Evolutionary conservation across 2,113 vertebrate species (phyloP), one percentile per base, ranked within the genome.

Genomic region (Embiotoca jacksoni): DNA sequence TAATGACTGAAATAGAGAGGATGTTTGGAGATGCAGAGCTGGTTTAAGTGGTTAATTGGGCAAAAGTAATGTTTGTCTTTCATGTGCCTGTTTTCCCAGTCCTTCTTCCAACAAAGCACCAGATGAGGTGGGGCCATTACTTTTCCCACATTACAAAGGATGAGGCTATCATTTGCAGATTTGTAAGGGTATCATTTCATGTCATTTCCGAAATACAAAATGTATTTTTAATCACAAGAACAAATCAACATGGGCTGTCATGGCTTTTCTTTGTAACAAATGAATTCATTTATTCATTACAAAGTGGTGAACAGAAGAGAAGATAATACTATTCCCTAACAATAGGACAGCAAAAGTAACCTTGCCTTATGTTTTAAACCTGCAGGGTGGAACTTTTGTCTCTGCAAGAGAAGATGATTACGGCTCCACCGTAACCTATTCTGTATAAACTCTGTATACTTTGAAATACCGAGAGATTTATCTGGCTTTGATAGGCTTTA

Each of bases 41-140:
- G 15, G 67, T 82, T 72, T 76, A 52, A 77, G 76, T 63, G 35
- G 70, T 59, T 78, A 55, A 86, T 49, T 77, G 36, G n/a, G 63
- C 33, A 72, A 46, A 73, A 13, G 35, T 44, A 50, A 55, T 56
- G 3, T 35, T 70, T 15, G 16, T 33, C 36, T 75, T 71, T 56
- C 52, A 82, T 80, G 78, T 78, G 52, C 5, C 39, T 15, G 5
- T 76, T 83, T 68, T 71, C 44, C 55, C 7, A 49, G 31, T 56
- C 23, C 0, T 10, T 83, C 47, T 37, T 33, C 37, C 69, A 60
- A 64, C 39, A 73, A 58, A 72, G 62, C 73, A 37, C 11, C 9
- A 52, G 9, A 69, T 9, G 9, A 68, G 13, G 53, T 62, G 46
- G 1, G 15, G 4, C 5, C 31, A 54, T 78, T 73, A 81, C 11